Conservation (phyloP, 1,140 invertebrate species). For the Pseudomyrmex pallidus region DNA sequence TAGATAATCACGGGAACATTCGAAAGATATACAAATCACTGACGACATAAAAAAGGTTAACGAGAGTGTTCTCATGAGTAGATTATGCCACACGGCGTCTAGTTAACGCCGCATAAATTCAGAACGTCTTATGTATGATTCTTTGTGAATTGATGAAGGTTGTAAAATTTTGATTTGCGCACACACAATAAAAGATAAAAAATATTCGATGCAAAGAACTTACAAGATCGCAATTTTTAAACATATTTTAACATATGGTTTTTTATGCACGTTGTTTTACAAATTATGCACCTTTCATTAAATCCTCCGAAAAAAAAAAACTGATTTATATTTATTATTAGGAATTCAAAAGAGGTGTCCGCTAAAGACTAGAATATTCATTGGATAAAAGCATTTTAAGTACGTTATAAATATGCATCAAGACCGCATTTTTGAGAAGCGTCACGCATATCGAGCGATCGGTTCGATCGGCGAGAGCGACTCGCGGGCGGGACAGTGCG, state of each 20-base stretch:
- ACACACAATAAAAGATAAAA: too few relatives aligned
- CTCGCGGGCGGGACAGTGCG: conserved; percentile 15
- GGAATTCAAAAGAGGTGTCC: neutral
- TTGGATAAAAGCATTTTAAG: neutral
- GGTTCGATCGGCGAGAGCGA: conserved; percentile 38
- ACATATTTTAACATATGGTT: too few relatives aligned
- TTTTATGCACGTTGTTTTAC: too few relatives aligned
- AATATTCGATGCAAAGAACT: too few relatives aligned
- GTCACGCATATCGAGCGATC: conserved; percentile 34
- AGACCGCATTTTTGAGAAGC: conserved; percentile 22
- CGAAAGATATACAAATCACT: conserved; percentile 46
- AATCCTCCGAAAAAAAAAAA: too few relatives aligned
- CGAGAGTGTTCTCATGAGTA: conserved; percentile 54
- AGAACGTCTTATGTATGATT: conserved; percentile 5
- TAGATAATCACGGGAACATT: conserved; percentile 45
- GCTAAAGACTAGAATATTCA: neutral
- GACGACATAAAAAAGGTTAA: conserved; percentile 42
- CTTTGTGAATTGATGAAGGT: conserved; percentile 42
- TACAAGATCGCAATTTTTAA: too few relatives aligned
- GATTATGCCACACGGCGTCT: conserved; percentile 36
- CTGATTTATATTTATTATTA: too few relatives aligned
- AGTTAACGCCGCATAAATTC: conserved; percentile 54
- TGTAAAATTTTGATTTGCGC: conserved; percentile 1
- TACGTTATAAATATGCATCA: too few relatives aligned
- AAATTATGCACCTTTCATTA: too few relatives aligned